Percentiles rank a stretch among this genome's conserved stretches.
Evolutionary conservation across 2,113 vertebrate genomes (phyloP).

Genomic region (Austrofundulus limnaeus): DNA sequence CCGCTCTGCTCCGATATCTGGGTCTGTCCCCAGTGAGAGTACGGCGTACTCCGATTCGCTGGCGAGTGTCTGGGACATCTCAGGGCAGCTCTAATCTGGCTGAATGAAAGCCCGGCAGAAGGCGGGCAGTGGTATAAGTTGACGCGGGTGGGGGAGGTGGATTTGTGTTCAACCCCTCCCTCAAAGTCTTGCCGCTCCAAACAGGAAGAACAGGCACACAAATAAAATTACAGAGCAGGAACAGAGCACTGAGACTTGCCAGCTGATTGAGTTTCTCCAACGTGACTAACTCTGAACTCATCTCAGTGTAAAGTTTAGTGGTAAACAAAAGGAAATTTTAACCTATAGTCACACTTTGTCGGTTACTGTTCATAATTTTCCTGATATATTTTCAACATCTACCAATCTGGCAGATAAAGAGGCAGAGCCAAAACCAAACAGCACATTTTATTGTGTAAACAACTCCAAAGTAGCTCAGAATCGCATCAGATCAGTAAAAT

Average conservation of each 20-base stretch:
- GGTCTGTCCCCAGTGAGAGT: slow-evolving; percentile 50
- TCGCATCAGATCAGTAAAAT: slow-evolving; percentile 2
- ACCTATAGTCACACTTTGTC: slow-evolving; percentile 11
- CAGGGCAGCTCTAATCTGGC: slow-evolving; percentile 63
- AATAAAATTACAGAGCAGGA: slow-evolving; percentile 25
- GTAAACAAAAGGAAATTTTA: neutral
- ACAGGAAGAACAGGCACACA: slow-evolving; percentile 48
- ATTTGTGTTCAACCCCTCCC: slow-evolving; percentile 32
- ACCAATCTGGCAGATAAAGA: slow-evolving; percentile 5
- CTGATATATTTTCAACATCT: slow-evolving; percentile 12
- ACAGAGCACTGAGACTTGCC: slow-evolving; percentile 19
- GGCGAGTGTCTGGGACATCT: slow-evolving; percentile 50
- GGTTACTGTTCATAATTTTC: slow-evolving; percentile 21
- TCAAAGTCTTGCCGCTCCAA: slow-evolving; percentile 32
- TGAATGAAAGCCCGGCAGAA: slow-evolving; percentile 27
- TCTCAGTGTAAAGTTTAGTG: slow-evolving; percentile 26
- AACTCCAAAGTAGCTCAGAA: slow-evolving; percentile 13
- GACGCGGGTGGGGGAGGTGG: slow-evolving; percentile 10
- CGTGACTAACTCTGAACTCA: slow-evolving; percentile 66
- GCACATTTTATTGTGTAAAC: slow-evolving; percentile 17
- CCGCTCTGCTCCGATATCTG: slow-evolving; percentile 40
- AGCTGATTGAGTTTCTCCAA: slow-evolving; percentile 48
- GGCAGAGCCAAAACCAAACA: slow-evolving; percentile 10
- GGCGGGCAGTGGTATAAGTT: slow-evolving; percentile 16
- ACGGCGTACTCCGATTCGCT: slow-evolving; percentile 37